A percentile compares a stretch with the other conserved stretches of the same genome.
phyloP scores from a whole-genome alignment of 2,113 vertebrate genomes.

The Bos javanicus region DNA sequence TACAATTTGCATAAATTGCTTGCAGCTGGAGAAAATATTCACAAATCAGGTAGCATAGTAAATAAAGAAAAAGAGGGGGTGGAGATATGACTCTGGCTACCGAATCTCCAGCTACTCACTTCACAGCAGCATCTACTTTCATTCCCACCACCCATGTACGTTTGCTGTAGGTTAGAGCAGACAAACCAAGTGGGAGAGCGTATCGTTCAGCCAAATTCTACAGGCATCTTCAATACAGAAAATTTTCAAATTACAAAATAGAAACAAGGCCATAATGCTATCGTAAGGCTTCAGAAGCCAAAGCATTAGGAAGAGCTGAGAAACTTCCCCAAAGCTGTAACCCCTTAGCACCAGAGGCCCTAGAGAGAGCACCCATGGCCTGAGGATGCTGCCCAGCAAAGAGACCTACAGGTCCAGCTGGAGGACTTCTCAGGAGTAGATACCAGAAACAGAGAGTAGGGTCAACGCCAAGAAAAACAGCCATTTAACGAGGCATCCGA shows the following conservation, averaged over 20 bases:
- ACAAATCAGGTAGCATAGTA: conserved; percentile 25
- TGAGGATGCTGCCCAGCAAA: background rate
- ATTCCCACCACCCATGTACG: background rate
- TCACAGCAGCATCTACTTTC: background rate
- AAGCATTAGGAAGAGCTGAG: background rate
- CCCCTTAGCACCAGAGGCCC: background rate
- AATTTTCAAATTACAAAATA: background rate
- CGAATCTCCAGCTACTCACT: background rate
- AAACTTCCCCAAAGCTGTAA: background rate
- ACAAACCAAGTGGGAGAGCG: background rate
- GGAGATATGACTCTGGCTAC: background rate
- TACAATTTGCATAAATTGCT: background rate
- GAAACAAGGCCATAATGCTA: background rate
- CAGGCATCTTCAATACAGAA: background rate
- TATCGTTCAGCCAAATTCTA: background rate
- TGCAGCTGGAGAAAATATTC: conserved; percentile 34
- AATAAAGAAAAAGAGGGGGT: background rate
- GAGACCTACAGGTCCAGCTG: background rate
- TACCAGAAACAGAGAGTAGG: background rate
- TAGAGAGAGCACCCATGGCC: background rate
- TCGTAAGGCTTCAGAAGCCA: background rate
- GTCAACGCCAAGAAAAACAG: background rate
- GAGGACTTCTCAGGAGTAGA: background rate
- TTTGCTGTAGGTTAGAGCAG: background rate
- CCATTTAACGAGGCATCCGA: background rate